phyloP scores from a whole-genome alignment of 2,888 invertebrate genomes.

The Hydroisotoma schaefferi region DNA sequence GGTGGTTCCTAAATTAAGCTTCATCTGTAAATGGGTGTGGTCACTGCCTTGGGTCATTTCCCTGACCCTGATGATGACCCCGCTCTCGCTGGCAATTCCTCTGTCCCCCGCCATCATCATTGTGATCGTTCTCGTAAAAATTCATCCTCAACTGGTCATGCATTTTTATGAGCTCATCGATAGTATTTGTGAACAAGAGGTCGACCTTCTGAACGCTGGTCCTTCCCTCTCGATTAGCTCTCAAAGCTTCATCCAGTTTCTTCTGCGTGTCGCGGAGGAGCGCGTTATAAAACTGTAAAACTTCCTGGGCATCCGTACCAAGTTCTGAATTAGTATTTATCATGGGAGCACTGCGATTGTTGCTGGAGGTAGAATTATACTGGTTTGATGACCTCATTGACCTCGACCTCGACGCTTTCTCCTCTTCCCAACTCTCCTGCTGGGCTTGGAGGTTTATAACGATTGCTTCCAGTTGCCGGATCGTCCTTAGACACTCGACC shows the following conservation, averaged over 20 bases:
- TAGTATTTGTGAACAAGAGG: slow-evolving; percentile 17
- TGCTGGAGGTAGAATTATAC: too few relatives aligned
- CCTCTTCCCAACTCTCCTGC: background rate
- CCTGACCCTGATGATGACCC: too few relatives aligned
- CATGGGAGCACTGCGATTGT: too few relatives aligned
- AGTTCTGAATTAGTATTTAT: too few relatives aligned
- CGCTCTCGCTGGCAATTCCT: too few relatives aligned
- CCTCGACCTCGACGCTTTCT: background rate
- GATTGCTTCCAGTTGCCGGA: background rate
- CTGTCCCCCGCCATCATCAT: too few relatives aligned
- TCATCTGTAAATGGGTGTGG: too few relatives aligned
- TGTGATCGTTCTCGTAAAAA: too few relatives aligned
- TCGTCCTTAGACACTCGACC: too few relatives aligned
- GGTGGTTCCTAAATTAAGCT: too few relatives aligned
- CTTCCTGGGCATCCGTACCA: slow-evolving; percentile 21
- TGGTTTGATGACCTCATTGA: background rate
- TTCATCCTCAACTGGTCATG: slow-evolving; percentile 23
- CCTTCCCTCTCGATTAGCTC: slow-evolving; percentile 18
- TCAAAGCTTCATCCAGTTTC: slow-evolving; percentile 20
- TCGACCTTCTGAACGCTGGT: slow-evolving; percentile 20
- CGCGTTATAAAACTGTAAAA: slow-evolving; percentile 20
- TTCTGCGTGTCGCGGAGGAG: slow-evolving; percentile 20
- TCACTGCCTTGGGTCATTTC: too few relatives aligned
- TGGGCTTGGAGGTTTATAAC: background rate
- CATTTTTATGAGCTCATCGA: slow-evolving; percentile 23